Evolutionary conservation across 2,797 vertebrate genomes (phyloP).

Genomic region (Sebastes variabilis): DNA sequence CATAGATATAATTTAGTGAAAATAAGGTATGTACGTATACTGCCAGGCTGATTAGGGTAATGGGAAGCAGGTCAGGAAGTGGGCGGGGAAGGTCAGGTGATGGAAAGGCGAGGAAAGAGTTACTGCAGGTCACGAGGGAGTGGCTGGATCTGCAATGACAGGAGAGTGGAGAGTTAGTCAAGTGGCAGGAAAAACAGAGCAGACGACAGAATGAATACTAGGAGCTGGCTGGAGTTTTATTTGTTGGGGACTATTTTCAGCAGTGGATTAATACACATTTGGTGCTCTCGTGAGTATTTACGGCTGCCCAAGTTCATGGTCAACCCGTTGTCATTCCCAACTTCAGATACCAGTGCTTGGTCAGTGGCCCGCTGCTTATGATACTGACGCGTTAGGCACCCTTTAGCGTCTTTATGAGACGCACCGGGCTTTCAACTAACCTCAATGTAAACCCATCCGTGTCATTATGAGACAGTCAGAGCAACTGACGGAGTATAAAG

Average conservation of each 20-base stretch:
- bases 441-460: background rate
- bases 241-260: no score
- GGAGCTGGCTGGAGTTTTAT: background rate
- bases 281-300: background rate
- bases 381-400: no score
- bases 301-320: background rate
- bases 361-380: no score
- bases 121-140: background rate
- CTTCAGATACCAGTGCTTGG: no score
- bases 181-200: background rate
- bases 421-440: no score
- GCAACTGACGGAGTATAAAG: no score
- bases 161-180: background rate
- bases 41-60: background rate
- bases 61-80: background rate
- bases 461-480: background rate
- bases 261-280: no score
- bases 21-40: background rate
- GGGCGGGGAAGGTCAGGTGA: background rate
- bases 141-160: background rate
- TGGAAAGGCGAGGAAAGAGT: background rate
- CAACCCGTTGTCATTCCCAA: no score
- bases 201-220: background rate
- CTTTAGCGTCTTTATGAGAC: no score
- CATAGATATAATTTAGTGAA: background rate